Evolutionary conservation across 2,797 vertebrate species (phyloP).

Genomic region (Benthosema pterotum): DNA sequence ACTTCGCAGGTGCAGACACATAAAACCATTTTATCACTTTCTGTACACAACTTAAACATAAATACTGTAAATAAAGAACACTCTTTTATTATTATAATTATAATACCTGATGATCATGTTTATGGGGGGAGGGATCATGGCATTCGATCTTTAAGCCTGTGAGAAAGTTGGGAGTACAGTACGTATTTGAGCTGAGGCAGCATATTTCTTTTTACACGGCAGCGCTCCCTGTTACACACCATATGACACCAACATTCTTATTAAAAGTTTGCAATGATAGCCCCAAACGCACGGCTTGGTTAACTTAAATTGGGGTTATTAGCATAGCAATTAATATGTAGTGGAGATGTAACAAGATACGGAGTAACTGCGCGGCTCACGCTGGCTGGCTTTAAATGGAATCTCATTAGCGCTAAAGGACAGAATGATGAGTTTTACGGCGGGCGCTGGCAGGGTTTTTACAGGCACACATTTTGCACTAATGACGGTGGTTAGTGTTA

Average conservation of each 20-base stretch:
- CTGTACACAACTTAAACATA: too few relatives aligned
- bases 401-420: conserved; percentile 66
- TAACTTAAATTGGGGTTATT: conserved; percentile 43
- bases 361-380: conserved; percentile 42
- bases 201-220: not conserved
- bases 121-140: too few relatives aligned
- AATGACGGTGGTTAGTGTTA: conserved; percentile 64
- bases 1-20: too few relatives aligned
- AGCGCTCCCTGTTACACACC: not conserved
- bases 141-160: too few relatives aligned
- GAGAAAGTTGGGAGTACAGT: too few relatives aligned
- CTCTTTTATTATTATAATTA: too few relatives aligned
- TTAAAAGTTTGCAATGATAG: conserved; percentile 7
- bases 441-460: conserved; percentile 63
- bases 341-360: conserved; percentile 39
- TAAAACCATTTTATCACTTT: too few relatives aligned
- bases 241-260: not conserved
- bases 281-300: conserved; percentile 4
- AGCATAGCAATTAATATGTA: conserved; percentile 44
- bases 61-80: too few relatives aligned
- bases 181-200: too few relatives aligned
- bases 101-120: too few relatives aligned
- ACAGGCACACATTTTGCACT: conserved; percentile 58
- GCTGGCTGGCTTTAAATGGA: conserved; percentile 56
- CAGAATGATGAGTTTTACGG: conserved; percentile 63